Evolutionary conservation across 2,797 vertebrate species (phyloP), one percentile per base, ranked within the genome.

Genomic region (Aphelocoma californica): DNA sequence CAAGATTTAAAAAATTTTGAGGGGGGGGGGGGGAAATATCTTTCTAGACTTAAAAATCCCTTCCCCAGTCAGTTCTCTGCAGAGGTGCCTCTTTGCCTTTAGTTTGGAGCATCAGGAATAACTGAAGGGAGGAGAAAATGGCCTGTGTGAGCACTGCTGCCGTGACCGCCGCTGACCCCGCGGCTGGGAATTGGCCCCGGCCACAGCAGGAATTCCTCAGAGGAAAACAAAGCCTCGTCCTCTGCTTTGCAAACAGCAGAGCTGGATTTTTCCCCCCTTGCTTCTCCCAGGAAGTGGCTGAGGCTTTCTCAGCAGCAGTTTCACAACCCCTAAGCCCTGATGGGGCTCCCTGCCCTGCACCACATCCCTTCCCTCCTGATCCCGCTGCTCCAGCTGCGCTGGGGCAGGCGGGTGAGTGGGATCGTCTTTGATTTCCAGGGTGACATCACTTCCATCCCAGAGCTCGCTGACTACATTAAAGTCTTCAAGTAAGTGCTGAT

Each of bases 401-500:
- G 9, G 42, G 58, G 44, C 83, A 26, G 48, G 56, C 2, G 12
- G 57, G 31, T 93, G n/a, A 91, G 13, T 1, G 57, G 74, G 50
- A 38, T 82, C 0, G 62, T 91, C 40, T 97, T 92, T 94, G 79
- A 64, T 92, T 96, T 95, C 14, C 95, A 99, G 99, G 99, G 99
- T 97, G 99, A 99, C 97, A 99, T 99, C 98, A 99, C 99, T 94
- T 99, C 99, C 93, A 99, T 99, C 98, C 99, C 99, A 1, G 99
- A 99, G 98, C 98, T 99, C 58, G 99, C 99, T 0, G 99, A 99
- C 98, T 99, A 99, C 93, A 98, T 99, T 94, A 99, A 99, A 98
- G 99, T 99, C 95, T 99, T 99, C 98, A 99, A 99, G 99, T 99
- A 98, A 99, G 99, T 99, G 90, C 90, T 96, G 87, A 18, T 94